Conservation (phyloP, 1,140 invertebrate genomes). For the Magallana angulata region DNA sequence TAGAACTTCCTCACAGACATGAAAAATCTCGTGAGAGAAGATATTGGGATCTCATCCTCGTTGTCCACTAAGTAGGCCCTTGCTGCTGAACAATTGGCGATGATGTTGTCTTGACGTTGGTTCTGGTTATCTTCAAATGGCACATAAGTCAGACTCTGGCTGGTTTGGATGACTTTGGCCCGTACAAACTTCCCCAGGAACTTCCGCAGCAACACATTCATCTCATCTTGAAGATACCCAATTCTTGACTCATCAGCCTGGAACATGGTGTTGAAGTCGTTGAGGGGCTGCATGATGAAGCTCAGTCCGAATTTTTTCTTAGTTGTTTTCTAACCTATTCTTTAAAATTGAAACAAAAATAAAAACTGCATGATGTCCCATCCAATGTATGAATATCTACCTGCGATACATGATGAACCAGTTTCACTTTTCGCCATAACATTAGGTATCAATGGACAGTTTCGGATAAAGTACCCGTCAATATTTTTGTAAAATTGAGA, state of each 20-base stretch:
- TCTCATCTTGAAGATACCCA: not conserved
- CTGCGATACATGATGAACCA: too few species aligned
- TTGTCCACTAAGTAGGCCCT: not conserved
- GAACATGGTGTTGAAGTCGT: not conserved
- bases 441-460: too few species aligned
- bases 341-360: too few species aligned
- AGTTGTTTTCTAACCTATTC: too few species aligned
- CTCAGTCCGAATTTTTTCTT: too few species aligned
- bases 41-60: not conserved
- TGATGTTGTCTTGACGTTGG: not conserved
- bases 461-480: too few species aligned
- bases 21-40: not conserved
- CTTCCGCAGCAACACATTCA: not conserved
- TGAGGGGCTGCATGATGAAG: too few species aligned
- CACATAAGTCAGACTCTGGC: not conserved
- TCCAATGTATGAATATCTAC: too few species aligned
- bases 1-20: constrained; percentile 29
- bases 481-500: too few species aligned
- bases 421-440: too few species aligned
- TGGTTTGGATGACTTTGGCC: not conserved
- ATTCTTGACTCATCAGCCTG: constrained; percentile 2
- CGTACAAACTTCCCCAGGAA: not conserved
- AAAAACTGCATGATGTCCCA: too few species aligned
- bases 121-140: not conserved
- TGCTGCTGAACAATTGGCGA: too few species aligned